phyloP scores from a whole-genome alignment of 1,140 invertebrate species.

The Lineus longissimus region DNA sequence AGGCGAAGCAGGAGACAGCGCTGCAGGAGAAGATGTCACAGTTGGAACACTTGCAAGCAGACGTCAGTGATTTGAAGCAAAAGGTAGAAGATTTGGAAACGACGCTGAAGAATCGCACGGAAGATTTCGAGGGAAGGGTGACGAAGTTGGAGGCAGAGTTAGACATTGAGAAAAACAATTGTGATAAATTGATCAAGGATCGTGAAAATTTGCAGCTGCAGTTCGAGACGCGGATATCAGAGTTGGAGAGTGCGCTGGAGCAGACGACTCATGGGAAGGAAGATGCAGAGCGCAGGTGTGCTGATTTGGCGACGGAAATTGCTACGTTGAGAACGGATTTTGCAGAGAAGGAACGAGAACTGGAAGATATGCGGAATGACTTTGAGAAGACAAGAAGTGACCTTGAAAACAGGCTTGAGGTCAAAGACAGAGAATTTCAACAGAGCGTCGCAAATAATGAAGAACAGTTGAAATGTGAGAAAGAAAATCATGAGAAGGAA shows the following conservation, averaged over 20 bases:
- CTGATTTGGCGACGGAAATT: background rate
- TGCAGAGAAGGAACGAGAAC: background rate
- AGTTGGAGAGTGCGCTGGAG: background rate
- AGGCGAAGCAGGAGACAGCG: slow-evolving; percentile 10
- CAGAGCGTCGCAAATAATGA: background rate
- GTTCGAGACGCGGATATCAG: background rate
- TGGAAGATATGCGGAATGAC: background rate
- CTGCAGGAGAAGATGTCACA: slow-evolving; percentile 23
- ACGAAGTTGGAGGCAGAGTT: background rate
- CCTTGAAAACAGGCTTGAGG: background rate
- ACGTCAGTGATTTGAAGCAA: slow-evolving; percentile 12
- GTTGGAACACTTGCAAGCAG: slow-evolving; percentile 13
- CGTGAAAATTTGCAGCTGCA: slow-evolving; percentile 9
- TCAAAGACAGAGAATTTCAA: background rate
- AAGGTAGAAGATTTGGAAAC: slow-evolving; percentile 18
- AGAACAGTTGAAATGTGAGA: background rate
- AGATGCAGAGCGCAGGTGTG: background rate
- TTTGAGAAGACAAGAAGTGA: background rate
- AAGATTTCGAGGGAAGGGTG: slow-evolving; percentile 5
- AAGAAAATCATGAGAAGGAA: background rate
- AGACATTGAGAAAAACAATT: background rate
- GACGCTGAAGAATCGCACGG: slow-evolving; percentile 13
- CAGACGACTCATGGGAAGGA: background rate
- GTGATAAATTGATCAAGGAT: slow-evolving; percentile 14
- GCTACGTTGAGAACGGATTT: background rate